phyloP scores from a whole-genome alignment of 2,113 vertebrate genomes.

The Mormoops blainvillei region DNA sequence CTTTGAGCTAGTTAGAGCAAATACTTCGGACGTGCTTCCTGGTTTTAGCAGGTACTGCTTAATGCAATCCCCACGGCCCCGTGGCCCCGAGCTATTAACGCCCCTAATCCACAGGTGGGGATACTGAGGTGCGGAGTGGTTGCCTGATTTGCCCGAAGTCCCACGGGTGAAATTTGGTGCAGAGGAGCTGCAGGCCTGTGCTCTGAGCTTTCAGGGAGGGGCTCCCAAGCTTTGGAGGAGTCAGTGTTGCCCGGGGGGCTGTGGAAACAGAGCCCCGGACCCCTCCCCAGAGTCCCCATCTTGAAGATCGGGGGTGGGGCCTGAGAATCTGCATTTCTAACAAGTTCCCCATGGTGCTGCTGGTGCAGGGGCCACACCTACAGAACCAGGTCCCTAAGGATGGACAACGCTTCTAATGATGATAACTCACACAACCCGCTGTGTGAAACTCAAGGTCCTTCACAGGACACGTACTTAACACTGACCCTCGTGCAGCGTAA shows the following conservation, averaged over 20 bases:
- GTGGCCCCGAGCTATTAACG: no score
- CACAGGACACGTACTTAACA: not conserved
- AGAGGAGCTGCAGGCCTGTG: not conserved
- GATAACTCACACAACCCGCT: not conserved
- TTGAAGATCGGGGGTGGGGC: accelerated
- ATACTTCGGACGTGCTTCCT: not conserved
- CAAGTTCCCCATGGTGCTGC: not conserved
- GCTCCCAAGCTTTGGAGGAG: no score
- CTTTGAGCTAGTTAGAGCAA: not conserved
- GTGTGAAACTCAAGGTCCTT: accelerated
- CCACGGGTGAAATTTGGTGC: not conserved
- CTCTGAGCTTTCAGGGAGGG: not conserved
- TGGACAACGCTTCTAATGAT: not conserved
- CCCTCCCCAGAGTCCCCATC: not conserved
- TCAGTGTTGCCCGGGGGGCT: no score
- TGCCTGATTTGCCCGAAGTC: accelerated
- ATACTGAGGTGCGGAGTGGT: not conserved
- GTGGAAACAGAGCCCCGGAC: not conserved
- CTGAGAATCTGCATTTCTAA: not conserved
- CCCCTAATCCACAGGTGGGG: accelerated
- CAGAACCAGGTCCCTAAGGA: not conserved
- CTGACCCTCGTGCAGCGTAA: not conserved
- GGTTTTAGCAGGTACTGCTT: not conserved
- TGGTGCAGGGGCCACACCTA: not conserved
- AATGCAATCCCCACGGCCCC: not conserved